Evolutionary conservation across 2,797 vertebrate species (phyloP), one percentile per base, ranked within the genome.

Genomic region (Loris lydekkerianus): DNA sequence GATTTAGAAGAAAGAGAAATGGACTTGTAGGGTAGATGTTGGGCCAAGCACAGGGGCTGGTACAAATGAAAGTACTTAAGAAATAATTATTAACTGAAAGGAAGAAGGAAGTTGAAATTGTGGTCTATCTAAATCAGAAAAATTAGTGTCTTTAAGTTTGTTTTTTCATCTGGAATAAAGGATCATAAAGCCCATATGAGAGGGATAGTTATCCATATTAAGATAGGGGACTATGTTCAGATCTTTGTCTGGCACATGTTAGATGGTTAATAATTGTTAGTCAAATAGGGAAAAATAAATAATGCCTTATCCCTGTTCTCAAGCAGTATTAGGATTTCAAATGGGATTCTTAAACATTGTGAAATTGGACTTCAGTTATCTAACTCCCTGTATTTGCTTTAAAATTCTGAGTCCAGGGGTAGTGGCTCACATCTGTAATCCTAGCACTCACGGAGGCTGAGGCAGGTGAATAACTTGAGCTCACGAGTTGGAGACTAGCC

Each of bases 361-460:
- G 56, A 89, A 75, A 25, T 63, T 92, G 27, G 46, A 46, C 29
- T 73, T 67, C 27, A 34, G 15, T 85, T 95, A 60, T 90, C 29
- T 31, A 49, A 40, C 40, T 77, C 23, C 80, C 15, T 15, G 2
- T 72, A 70, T 93, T 86, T 95, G 67, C 89, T 96, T 96, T 95
- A 76, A 94, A 96, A 88, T 90, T 76, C 49, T 53, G 3, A 53
- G 49, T 53, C 49, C 3, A 13, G 13, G 49, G 3, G 49, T 53
- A 13, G 49, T 53, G 49, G 49, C 49, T 53, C 14, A 53, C 13
- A 14, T 13, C 46, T 53, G 49, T 14, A 53, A 53, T 53, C 49
- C 49, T 53, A 53, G 49, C 49, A 53, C 14, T 53, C 49, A 53
- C 14, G 49, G 49, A 53, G 49, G 49, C 49, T 3, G 13, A 53